Percentiles rank a stretch among this genome's conserved stretches.
These are phyloP conservation scores for Caenorhabditis doughertyi DNA, from an alignment of 2,888 invertebrate species.

Conservation along the genomic window DNA sequence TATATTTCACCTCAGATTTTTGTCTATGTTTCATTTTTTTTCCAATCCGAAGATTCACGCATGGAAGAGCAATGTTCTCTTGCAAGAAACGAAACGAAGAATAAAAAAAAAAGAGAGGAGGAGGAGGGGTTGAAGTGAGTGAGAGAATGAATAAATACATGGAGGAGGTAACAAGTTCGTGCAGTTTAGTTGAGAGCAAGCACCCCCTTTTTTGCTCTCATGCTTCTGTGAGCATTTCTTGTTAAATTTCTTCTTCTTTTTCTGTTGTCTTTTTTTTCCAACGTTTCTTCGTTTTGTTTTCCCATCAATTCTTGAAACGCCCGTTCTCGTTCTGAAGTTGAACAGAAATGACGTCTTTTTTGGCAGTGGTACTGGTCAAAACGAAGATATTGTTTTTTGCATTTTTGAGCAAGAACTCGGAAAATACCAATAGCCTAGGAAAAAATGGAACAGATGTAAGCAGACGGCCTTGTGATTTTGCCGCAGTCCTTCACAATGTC, in stretches of 20 bases:
- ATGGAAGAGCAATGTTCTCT: constrained; percentile 46
- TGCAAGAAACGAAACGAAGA: constrained; percentile 33
- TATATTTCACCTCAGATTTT: constrained; percentile 17
- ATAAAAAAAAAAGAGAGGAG: too few species aligned
- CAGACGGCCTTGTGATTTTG: not conserved
- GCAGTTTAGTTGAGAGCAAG: constrained; percentile 45
- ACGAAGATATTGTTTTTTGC: constrained; percentile 2
- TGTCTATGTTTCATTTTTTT: not conserved
- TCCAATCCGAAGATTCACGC: constrained; percentile 25
- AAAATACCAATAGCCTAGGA: not conserved
- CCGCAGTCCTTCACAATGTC: too few species aligned
- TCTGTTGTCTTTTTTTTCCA: constrained; percentile 35
- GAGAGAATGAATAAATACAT: constrained; percentile 48
- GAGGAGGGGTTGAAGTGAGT: not conserved
- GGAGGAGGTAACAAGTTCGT: constrained; percentile 57
- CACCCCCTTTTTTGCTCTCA: constrained; percentile 43
- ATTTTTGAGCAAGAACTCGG: not conserved
- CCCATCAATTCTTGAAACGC: constrained; percentile 46
- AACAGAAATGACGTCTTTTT: constrained; percentile 16
- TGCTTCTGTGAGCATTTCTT: constrained; percentile 56
- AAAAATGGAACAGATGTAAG: not conserved
- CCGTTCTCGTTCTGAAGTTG: constrained; percentile 29
- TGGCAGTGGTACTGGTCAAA: constrained; percentile 8
- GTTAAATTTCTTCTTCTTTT: constrained; percentile 28
- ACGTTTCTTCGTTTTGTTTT: not conserved